Evolutionary conservation across 2,888 invertebrate genomes (phyloP).

Genomic region (Drosophila pegasa): DNA sequence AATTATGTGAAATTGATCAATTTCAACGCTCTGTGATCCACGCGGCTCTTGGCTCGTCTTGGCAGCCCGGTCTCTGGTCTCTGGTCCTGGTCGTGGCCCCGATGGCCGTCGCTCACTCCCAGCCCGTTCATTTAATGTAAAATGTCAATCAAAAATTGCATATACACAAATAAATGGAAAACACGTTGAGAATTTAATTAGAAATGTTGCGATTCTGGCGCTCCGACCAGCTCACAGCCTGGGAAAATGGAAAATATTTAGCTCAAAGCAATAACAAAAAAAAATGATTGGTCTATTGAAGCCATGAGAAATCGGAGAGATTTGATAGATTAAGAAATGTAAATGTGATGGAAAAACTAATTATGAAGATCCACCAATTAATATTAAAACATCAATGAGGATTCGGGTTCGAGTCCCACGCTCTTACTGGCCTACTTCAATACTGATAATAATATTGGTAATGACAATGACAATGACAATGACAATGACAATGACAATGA

Average conservation of each 20-base stretch:
- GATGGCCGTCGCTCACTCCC: slow-evolving; percentile 3
- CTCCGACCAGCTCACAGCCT: slow-evolving; percentile 41
- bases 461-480: background rate
- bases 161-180: slow-evolving; percentile 58
- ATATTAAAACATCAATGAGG: background rate
- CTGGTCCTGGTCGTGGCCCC: slow-evolving; percentile 11
- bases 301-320: slow-evolving; percentile 35
- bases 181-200: slow-evolving; percentile 76
- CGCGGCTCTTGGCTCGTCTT: slow-evolving; percentile 12
- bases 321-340: slow-evolving; percentile 6
- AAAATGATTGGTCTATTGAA: slow-evolving; percentile 62
- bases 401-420: no score
- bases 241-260: slow-evolving; percentile 61
- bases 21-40: slow-evolving; percentile 79
- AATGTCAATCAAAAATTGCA: slow-evolving; percentile 80
- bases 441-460: no score
- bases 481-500: background rate
- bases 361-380: background rate
- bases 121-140: slow-evolving; percentile 76
- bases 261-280: slow-evolving; percentile 11
- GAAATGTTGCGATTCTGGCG: slow-evolving; percentile 54
- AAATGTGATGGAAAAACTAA: background rate
- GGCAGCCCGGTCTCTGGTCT: slow-evolving; percentile 8
- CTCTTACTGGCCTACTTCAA: background rate
- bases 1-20: slow-evolving; percentile 84